Conservation (phyloP, 2,797 vertebrate genomes). For the Furcifer pardalis region DNA sequence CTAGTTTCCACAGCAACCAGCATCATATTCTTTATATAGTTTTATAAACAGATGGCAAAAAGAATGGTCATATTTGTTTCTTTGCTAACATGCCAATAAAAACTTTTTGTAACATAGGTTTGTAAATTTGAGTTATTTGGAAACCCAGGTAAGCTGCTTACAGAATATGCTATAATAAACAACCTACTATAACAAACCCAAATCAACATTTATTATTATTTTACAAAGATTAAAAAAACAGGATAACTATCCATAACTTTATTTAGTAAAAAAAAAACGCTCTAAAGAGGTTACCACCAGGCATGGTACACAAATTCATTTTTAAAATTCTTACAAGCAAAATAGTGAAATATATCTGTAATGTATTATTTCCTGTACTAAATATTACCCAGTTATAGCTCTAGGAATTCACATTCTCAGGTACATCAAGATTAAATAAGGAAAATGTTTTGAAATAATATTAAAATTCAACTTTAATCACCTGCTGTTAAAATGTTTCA, state of each 20-base stretch:
- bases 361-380: not conserved
- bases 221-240: slow-evolving; percentile 71
- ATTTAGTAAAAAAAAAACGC: slow-evolving; percentile 74
- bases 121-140: slow-evolving; percentile 73
- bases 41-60: slow-evolving; percentile 86
- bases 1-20: slow-evolving; percentile 79
- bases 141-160: slow-evolving; percentile 70
- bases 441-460: not conserved
- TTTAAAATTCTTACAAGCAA: slow-evolving; percentile 65
- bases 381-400: slow-evolving; percentile 17
- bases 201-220: slow-evolving; percentile 64
- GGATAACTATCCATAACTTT: slow-evolving; percentile 71
- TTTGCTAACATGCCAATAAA: slow-evolving; percentile 80
- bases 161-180: slow-evolving; percentile 62
- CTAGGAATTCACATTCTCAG: not conserved
- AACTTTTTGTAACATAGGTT: slow-evolving; percentile 69
- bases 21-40: slow-evolving; percentile 83
- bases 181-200: slow-evolving; percentile 50
- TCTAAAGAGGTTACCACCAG: slow-evolving; percentile 77
- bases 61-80: slow-evolving; percentile 81
- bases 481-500: not conserved
- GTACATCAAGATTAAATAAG: not conserved
- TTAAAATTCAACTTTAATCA: not conserved
- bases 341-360: slow-evolving; percentile 46
- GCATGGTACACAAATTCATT: slow-evolving; percentile 74